These are phyloP conservation scores for Hylia prasina DNA, from an alignment of 2,113 vertebrate genomes.

Conservation along the genomic window DNA sequence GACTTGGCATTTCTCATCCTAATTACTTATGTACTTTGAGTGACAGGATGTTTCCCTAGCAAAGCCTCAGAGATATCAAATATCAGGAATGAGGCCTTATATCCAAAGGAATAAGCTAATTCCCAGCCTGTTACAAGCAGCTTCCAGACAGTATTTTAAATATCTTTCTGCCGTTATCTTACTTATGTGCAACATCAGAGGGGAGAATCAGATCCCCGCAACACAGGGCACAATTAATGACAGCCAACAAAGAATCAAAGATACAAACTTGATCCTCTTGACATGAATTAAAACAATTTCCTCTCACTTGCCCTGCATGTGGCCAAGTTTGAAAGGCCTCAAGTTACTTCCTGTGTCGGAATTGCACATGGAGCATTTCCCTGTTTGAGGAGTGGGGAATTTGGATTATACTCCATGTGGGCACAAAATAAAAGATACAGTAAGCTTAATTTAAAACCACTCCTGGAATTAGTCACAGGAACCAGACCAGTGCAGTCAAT, in stretches of 20 bases:
- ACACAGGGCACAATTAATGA: not conserved
- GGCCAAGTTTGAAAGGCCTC: fast-evolving
- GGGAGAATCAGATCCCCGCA: not conserved
- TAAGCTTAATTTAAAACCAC: not conserved
- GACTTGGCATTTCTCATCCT: not conserved
- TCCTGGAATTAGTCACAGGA: not conserved
- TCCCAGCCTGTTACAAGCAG: not conserved
- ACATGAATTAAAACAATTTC: not conserved
- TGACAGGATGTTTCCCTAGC: not conserved
- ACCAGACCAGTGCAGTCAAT: not conserved
- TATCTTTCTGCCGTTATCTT: not conserved
- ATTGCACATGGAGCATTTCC: not conserved
- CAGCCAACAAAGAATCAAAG: not conserved
- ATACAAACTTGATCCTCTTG: not conserved
- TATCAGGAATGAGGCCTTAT: not conserved
- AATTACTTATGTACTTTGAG: not conserved
- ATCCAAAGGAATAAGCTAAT: not conserved
- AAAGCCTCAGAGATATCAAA: not conserved
- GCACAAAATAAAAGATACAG: not conserved
- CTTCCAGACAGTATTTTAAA: not conserved
- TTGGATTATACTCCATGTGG: too few relatives aligned
- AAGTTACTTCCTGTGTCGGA: not conserved
- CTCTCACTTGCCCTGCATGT: not conserved
- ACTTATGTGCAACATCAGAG: not conserved
- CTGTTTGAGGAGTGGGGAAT: not conserved